Percentiles rank a stretch among this genome's conserved stretches.
phyloP scores from a whole-genome alignment of 1,140 invertebrate species.

The Rhizoglyphus robini region DNA sequence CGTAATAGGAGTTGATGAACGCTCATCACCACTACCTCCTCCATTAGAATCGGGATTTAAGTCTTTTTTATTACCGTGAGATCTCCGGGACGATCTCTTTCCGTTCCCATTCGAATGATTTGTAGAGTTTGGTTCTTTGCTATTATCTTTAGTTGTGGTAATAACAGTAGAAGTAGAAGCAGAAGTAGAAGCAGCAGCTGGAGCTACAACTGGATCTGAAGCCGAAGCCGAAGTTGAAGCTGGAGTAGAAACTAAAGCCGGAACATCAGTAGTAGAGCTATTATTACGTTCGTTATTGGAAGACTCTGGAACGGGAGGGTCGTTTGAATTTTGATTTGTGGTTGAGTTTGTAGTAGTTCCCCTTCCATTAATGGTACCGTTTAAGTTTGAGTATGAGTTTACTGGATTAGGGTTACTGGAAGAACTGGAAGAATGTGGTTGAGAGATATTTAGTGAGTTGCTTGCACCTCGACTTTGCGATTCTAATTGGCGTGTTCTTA shows the following conservation, averaged over 20 bases:
- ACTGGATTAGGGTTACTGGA: background rate
- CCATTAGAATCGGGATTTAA: background rate
- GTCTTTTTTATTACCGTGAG: background rate
- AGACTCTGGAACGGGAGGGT: background rate
- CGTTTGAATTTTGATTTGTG: background rate
- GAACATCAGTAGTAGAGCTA: no score
- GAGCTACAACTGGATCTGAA: no score
- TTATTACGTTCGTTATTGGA: background rate
- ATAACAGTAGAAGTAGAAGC: no score
- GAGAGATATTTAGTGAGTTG: background rate
- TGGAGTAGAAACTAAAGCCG: no score
- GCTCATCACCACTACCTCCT: background rate
- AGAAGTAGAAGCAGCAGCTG: no score
- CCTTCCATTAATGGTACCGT: slow-evolving; percentile 5
- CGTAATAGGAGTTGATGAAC: background rate
- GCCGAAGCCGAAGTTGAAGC: no score
- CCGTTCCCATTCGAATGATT: background rate
- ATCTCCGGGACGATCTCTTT: background rate
- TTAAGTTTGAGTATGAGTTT: background rate
- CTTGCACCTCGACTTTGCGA: slow-evolving; percentile 15
- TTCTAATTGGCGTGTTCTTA: slow-evolving; percentile 23
- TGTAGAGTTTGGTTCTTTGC: background rate
- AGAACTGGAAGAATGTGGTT: no score
- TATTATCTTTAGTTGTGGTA: no score
- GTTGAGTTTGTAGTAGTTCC: background rate